Evolutionary conservation across 2,113 vertebrate genomes (phyloP).

Genomic region (Synchiropus splendidus): DNA sequence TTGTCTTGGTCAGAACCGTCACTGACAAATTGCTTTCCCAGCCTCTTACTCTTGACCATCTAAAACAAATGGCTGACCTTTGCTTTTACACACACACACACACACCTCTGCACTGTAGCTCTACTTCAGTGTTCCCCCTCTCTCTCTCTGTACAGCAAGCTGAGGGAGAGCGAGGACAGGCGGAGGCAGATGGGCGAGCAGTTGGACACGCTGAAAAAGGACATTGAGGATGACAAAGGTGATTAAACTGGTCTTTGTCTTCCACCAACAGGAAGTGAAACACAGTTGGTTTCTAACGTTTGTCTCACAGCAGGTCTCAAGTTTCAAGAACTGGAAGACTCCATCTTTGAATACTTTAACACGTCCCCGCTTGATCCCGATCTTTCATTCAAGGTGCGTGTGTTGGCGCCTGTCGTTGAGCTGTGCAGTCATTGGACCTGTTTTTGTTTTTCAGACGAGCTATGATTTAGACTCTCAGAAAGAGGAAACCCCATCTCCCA

Average conservation of each 20-base stretch:
- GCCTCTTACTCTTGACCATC: no score
- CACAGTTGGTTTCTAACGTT: not conserved
- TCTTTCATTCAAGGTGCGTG: conserved; percentile 88
- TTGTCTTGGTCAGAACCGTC: not conserved
- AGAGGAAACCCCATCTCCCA: conserved; percentile 62
- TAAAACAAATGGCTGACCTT: no score
- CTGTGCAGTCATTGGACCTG: not conserved
- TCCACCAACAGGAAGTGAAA: not conserved
- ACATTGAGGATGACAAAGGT: conserved; percentile 89
- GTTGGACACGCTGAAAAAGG: conserved; percentile 82
- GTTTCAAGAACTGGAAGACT: conserved; percentile 90
- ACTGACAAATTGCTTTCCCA: no score
- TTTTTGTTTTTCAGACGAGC: conserved; percentile 59
- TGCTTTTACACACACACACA: no score
- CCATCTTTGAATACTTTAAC: conserved; percentile 97
- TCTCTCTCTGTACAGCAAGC: conserved; percentile 69
- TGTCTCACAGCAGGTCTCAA: conserved; percentile 74
- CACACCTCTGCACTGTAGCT: no score
- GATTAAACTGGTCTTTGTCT: not conserved
- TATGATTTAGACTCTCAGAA: conserved; percentile 72
- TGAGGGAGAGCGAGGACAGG: conserved; percentile 81
- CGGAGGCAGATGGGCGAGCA: conserved; percentile 78
- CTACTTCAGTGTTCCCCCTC: no score
- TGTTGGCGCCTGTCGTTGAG: not conserved
- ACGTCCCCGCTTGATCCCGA: conserved; percentile 90